Evolutionary conservation across 2,113 vertebrate genomes (phyloP).

Genomic region (Stercorarius parasiticus): DNA sequence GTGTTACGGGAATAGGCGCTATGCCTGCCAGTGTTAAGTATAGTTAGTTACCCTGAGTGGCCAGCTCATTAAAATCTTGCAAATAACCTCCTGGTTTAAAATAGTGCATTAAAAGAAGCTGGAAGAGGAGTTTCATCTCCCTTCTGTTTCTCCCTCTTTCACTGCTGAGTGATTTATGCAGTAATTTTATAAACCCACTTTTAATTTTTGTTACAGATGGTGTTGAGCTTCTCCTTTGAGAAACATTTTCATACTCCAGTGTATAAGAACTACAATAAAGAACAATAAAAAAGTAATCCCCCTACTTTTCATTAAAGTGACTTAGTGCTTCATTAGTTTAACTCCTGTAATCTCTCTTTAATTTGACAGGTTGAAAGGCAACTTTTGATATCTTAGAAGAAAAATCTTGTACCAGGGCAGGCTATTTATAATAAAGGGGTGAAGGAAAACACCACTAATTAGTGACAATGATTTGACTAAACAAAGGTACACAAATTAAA

Average conservation of each 20-base stretch:
- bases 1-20: background rate
- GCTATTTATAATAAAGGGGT: background rate
- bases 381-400: background rate
- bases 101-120: background rate
- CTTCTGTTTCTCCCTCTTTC: background rate
- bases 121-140: background rate
- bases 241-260: background rate
- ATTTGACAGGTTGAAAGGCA: background rate
- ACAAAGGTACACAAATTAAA: background rate
- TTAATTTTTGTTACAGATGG: background rate
- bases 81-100: background rate
- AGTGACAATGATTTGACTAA: background rate
- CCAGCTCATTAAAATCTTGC: background rate
- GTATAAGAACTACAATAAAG: background rate
- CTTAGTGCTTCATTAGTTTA: background rate
- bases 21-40: background rate
- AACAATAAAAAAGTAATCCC: background rate
- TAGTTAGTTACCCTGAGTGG: background rate
- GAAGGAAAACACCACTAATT: background rate
- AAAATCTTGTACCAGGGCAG: background rate
- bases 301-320: background rate
- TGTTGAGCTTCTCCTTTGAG: background rate
- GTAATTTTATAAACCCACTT: background rate
- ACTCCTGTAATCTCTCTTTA: background rate
- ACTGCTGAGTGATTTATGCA: background rate